These are phyloP conservation scores for rat (Rattus norvegicus) DNA, from an alignment of 2,113 vertebrate genomes.

Conservation along the genomic window DNA sequence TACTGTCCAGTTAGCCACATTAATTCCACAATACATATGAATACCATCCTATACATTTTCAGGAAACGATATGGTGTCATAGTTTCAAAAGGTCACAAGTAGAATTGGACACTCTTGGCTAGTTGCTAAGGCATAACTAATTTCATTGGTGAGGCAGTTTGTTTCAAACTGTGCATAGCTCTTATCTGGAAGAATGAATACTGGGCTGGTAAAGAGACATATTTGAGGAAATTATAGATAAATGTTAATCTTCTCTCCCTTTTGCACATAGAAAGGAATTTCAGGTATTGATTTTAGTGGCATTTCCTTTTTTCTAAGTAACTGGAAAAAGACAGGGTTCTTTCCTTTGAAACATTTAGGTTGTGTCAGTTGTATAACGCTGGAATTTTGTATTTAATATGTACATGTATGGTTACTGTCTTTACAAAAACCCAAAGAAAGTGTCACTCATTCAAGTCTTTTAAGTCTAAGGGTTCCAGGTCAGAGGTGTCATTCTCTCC, in stretches of 20 bases:
- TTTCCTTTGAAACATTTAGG: constrained; percentile 64
- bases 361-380: constrained; percentile 60
- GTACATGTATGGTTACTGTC: not conserved
- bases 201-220: not conserved
- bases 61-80: not conserved
- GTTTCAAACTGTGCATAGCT: not conserved
- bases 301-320: not conserved
- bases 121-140: not conserved
- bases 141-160: not conserved
- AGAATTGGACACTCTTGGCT: not conserved
- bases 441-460: constrained; percentile 45
- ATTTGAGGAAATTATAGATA: not conserved
- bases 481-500: constrained; percentile 34
- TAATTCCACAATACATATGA: not conserved
- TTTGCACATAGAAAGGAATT: not conserved
- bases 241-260: not conserved
- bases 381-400: constrained; percentile 52
- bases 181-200: not conserved
- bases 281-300: not conserved
- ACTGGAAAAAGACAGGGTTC: not conserved
- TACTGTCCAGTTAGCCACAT: not conserved
- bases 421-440: not conserved
- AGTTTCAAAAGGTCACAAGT: not conserved
- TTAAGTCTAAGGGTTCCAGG: constrained; percentile 6
- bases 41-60: not conserved